Evolutionary conservation across 1,140 invertebrate species (phyloP), one percentile per base, ranked within the genome.

Genomic region (Caenorhabditis inopinata): DNA sequence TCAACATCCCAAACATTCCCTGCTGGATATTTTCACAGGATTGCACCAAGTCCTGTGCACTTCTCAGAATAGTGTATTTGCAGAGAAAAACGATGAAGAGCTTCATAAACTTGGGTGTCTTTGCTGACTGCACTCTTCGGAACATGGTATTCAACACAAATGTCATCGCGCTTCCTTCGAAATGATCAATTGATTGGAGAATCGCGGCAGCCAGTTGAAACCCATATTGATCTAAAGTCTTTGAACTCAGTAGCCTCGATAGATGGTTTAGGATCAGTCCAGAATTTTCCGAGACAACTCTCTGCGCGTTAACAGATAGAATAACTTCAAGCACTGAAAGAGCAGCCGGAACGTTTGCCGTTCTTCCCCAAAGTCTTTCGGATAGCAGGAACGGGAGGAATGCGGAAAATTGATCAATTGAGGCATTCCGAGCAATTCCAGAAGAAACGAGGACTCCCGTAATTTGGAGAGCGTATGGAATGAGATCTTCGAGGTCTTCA

Each of bases 391-490:
- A 77, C 21, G 51, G 74, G 5, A 81, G 51, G 38, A 81, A 77
- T n/a, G 74, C 21, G 14, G 47, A n/a, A 75, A 62, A 81, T 35
- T 58, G 23, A 51, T 78, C 75, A 7, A 49, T 46, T 0, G 74
- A 48, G 4, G 77, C 49, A 12, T 62, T 62, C 0, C 80, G 48
- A 16, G 62, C 25, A 18, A 68, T 42, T 7, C 51, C 46, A 1
- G 74, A 42, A 0, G 74, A 29, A 21, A 81, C 42, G 6, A 81
- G 75, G n/a, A 74, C 74, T 45, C 74, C 80, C 18, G 35, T 74
- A 21, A 81, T 38, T 51, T 81, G 80, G 23, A 81, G 76, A n/a
- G 80, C 80, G 45, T 81, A 81, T 1, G 80, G 80, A 18, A 81
- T 73, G 49, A 81, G 75, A 42, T 81, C 80, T 42, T 46, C 49